Conservation (phyloP, 2,888 invertebrate genomes). For the Cerceris ruficornis region DNA sequence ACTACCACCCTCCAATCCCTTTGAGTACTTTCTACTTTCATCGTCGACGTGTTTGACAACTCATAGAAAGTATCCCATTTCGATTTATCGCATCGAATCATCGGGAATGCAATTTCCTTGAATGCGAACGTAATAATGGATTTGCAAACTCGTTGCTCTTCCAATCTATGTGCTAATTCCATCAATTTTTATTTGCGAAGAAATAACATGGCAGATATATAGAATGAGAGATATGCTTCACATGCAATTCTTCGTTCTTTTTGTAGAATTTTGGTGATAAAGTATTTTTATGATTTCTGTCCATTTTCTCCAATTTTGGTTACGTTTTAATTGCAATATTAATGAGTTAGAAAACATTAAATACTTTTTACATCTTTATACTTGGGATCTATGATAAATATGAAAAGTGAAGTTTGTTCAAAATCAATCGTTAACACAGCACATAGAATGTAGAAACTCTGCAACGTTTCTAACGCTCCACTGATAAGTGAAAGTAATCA, state of each 20-base stretch:
- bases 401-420: too few relatives aligned
- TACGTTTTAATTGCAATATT: neutral
- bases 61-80: conserved; percentile 32
- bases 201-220: too few relatives aligned
- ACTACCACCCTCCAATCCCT: conserved; percentile 35
- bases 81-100: conserved; percentile 22
- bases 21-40: conserved; percentile 56
- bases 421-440: too few relatives aligned
- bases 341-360: too few relatives aligned
- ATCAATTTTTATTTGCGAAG: neutral
- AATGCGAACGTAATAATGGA: neutral
- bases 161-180: neutral
- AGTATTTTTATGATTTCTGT: neutral
- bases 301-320: neutral
- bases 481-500: conserved; percentile 25
- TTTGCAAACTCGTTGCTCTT: neutral
- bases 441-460: neutral
- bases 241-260: too few relatives aligned
- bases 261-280: too few relatives aligned
- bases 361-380: too few relatives aligned
- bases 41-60: conserved; percentile 35
- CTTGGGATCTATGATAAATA: too few relatives aligned
- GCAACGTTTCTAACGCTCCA: conserved; percentile 3
- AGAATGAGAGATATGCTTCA: too few relatives aligned
- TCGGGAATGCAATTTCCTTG: neutral